These are phyloP conservation scores for Euplagia quadripunctaria DNA, from an alignment of 2,888 invertebrate genomes.

Conservation along the genomic window DNA sequence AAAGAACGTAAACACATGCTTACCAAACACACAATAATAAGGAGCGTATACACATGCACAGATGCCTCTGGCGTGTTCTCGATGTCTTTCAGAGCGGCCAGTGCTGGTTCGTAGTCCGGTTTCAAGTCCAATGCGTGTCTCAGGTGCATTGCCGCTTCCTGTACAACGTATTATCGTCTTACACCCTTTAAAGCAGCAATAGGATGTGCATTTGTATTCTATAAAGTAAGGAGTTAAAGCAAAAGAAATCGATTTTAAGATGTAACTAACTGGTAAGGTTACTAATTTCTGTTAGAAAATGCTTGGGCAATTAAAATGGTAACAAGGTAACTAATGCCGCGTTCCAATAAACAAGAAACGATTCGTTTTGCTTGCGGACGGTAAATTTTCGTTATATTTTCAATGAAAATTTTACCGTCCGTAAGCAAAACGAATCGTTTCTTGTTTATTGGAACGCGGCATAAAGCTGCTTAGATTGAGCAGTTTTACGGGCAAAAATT, in stretches of 20 bases:
- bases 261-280: not conserved
- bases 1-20: slow-evolving; percentile 50
- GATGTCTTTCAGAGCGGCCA: slow-evolving; percentile 93
- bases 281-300: not conserved
- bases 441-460: no score
- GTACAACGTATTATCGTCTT: slow-evolving; percentile 58
- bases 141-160: slow-evolving; percentile 94
- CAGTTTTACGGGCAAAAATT: not conserved
- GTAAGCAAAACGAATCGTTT: no score
- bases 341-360: no score
- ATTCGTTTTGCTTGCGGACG: no score
- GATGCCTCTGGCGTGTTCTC: slow-evolving; percentile 93
- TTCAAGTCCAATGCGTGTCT: slow-evolving; percentile 94
- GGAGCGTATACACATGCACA: slow-evolving; percentile 94
- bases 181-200: slow-evolving; percentile 43
- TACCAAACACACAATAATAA: slow-evolving; percentile 95
- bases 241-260: slow-evolving; percentile 11
- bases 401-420: no score
- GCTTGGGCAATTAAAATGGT: not conserved
- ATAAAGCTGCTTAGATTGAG: not conserved
- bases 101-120: slow-evolving; percentile 94
- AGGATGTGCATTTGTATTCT: slow-evolving; percentile 33
- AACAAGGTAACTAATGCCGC: not conserved
- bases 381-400: no score
- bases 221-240: slow-evolving; percentile 29